These are phyloP conservation scores for Hemiprocne comata DNA, from an alignment of 2,113 vertebrate species.

Conservation along the genomic window DNA sequence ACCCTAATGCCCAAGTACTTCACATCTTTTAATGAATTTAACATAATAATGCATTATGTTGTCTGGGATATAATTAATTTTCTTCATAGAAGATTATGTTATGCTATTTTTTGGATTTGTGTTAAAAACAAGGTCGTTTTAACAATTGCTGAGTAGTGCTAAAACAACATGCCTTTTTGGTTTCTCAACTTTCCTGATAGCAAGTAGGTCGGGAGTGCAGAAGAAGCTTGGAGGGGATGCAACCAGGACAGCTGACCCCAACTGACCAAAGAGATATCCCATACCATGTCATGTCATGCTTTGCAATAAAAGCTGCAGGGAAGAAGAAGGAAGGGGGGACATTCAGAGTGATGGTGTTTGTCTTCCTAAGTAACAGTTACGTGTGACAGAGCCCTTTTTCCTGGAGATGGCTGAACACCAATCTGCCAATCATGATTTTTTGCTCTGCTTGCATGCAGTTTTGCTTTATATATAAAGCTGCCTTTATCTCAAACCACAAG, in stretches of 20 bases:
- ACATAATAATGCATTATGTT: neutral
- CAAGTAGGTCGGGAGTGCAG: rapidly evolving
- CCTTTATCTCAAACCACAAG: neutral
- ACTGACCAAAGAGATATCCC: neutral
- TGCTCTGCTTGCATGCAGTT: neutral
- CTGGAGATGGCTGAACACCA: neutral
- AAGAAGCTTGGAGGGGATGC: neutral
- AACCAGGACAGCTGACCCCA: rapidly evolving
- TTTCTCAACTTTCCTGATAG: neutral
- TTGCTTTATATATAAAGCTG: neutral
- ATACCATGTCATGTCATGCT: neutral
- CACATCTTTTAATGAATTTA: neutral
- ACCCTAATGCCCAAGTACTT: neutral
- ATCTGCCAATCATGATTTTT: neutral
- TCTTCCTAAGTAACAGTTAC: neutral
- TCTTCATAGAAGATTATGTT: neutral
- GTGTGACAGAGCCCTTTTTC: rapidly evolving
- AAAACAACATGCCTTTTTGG: neutral
- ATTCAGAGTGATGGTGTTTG: rapidly evolving
- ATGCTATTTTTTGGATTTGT: neutral
- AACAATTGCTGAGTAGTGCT: neutral
- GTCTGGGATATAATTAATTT: neutral
- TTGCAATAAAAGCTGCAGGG: neutral
- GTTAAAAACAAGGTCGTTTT: neutral
- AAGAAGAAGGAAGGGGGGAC: neutral